Conservation (phyloP, 2,113 vertebrate species). For the Actenoides hombroni region DNA sequence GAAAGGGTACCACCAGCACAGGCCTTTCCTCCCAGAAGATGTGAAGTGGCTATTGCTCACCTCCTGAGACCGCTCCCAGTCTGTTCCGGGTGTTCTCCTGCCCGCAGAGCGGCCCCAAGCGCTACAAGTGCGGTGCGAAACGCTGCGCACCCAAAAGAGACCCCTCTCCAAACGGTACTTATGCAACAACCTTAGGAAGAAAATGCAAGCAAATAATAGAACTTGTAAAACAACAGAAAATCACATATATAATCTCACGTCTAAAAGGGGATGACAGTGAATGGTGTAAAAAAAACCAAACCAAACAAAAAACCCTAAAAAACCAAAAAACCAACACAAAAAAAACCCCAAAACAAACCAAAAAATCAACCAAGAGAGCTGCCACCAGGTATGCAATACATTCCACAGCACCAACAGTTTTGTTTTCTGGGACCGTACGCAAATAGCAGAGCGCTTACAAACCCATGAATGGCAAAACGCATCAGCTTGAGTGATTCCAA, state of each 20-base stretch:
- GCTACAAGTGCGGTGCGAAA: neutral
- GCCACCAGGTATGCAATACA: conserved; percentile 28
- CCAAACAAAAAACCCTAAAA: neutral
- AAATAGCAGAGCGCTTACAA: conserved; percentile 32
- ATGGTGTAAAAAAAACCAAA: neutral
- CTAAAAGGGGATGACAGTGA: conserved; percentile 61
- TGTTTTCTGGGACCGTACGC: conserved; percentile 46
- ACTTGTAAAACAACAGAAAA: conserved; percentile 36
- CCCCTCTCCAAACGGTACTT: neutral
- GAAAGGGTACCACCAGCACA: accelerated
- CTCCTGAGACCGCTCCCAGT: neutral
- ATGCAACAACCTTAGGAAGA: neutral
- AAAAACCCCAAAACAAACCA: too few relatives aligned
- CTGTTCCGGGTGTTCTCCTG: neutral
- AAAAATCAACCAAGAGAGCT: neutral
- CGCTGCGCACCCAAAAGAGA: neutral
- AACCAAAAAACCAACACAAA: too few relatives aligned
- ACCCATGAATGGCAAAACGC: conserved; percentile 21
- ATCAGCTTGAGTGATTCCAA: neutral
- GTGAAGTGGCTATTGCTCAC: neutral
- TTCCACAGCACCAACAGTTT: conserved; percentile 69
- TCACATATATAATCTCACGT: neutral
- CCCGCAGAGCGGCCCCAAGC: neutral
- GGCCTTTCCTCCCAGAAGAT: neutral
- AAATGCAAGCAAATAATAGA: neutral